Percentiles rank a stretch among this genome's conserved stretches.
Conservation (phyloP, 2,797 vertebrate genomes). For the Crenichthys baileyi region DNA sequence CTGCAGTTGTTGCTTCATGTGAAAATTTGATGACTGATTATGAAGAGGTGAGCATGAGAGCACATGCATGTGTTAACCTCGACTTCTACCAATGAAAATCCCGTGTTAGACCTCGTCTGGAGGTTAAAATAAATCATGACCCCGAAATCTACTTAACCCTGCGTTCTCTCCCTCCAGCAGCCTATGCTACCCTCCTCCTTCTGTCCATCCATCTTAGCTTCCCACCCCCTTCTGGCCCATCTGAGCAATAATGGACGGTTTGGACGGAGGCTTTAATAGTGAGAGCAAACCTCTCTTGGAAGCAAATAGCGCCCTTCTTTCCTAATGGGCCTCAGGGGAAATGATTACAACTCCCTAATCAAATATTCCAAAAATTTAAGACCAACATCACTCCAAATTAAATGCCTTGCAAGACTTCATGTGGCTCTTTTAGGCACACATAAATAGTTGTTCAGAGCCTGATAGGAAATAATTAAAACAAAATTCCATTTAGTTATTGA, state of each 20-base stretch:
- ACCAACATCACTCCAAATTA: constrained; percentile 56
- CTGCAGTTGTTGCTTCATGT: constrained; percentile 22
- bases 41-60: constrained; percentile 9
- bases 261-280: constrained; percentile 59
- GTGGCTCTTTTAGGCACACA: constrained; percentile 37
- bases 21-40: constrained; percentile 1
- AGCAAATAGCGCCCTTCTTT: constrained; percentile 27
- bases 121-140: constrained; percentile 45
- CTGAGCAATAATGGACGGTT: constrained; percentile 59
- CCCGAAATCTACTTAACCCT: constrained; percentile 66
- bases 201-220: not conserved
- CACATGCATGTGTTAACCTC: constrained; percentile 17
- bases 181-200: constrained; percentile 1
- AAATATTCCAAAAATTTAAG: constrained; percentile 69
- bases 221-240: constrained; percentile 53
- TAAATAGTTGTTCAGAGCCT: constrained; percentile 32
- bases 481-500: constrained; percentile 43
- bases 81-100: constrained; percentile 58
- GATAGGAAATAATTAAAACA: constrained; percentile 45
- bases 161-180: constrained; percentile 10
- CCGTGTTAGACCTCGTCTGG: constrained; percentile 56
- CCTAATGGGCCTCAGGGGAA: constrained; percentile 65
- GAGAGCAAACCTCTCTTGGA: constrained; percentile 45
- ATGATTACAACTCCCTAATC: constrained; percentile 60
- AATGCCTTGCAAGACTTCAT: constrained; percentile 47